Conservation (phyloP, 2,888 invertebrate genomes). For the Keiferia lycopersicella region DNA sequence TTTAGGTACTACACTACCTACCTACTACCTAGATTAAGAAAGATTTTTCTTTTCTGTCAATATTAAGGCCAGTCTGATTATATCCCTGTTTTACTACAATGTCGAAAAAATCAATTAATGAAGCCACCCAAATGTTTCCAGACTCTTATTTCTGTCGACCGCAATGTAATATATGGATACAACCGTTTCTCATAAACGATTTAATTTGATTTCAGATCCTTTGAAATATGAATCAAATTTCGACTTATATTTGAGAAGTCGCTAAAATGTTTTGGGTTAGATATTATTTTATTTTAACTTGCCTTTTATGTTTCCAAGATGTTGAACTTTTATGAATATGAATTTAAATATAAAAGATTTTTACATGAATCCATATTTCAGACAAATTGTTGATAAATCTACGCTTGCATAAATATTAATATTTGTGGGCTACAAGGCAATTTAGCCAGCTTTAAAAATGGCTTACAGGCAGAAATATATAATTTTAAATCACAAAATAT, state of each 20-base stretch:
- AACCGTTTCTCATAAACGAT: background rate
- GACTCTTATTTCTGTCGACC: background rate
- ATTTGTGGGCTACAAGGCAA: background rate
- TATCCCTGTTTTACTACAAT: no score
- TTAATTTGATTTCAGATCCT: conserved; percentile 21
- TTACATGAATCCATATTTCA: background rate
- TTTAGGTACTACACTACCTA: no score
- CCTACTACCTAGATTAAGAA: no score
- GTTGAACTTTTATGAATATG: no score
- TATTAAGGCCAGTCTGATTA: no score
- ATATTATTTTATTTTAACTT: background rate
- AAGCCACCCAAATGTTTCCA: background rate
- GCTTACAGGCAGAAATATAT: background rate
- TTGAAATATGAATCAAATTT: conserved; percentile 15
- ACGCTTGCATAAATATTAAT: background rate
- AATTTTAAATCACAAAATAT: no score
- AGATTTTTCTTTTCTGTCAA: no score
- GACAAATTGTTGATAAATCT: background rate
- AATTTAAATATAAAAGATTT: background rate
- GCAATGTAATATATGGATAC: background rate
- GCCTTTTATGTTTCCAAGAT: no score
- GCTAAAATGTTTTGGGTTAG: background rate
- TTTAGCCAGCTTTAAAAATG: conserved; percentile 2
- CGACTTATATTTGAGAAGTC: conserved; percentile 15
- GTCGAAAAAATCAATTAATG: no score